phyloP scores from a whole-genome alignment of 2,113 vertebrate species.

The Protobothrops mucrosquamatus region DNA sequence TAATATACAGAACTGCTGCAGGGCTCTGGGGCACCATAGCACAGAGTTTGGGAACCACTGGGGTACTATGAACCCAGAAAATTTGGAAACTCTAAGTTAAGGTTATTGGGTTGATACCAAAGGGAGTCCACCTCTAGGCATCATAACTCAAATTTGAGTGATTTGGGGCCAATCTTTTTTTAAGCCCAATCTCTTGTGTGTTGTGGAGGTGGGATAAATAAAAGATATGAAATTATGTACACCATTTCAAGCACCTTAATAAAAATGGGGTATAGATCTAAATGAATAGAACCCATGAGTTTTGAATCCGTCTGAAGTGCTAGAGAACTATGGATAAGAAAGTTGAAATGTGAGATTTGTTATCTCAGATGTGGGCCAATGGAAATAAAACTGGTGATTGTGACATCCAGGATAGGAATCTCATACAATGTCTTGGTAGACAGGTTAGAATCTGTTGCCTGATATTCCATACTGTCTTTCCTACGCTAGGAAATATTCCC shows the following conservation, averaged over 20 bases:
- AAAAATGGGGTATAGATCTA: neutral
- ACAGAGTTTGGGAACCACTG: neutral
- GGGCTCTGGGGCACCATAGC: neutral
- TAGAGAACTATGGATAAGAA: neutral
- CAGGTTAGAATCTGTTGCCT: neutral
- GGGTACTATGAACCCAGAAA: no score
- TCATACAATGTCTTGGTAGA: neutral
- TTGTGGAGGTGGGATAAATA: neutral
- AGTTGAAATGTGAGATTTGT: neutral
- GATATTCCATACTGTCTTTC: neutral
- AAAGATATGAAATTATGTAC: neutral
- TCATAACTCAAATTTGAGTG: neutral
- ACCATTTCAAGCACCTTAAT: neutral
- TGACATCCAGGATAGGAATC: neutral
- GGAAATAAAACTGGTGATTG: neutral
- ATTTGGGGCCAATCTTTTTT: neutral
- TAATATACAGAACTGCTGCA: neutral
- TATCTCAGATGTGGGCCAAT: neutral
- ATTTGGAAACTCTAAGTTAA: neutral
- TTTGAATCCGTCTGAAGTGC: neutral
- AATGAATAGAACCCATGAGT: neutral
- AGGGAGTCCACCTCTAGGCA: neutral
- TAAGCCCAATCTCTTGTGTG: neutral
- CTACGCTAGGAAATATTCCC: neutral
- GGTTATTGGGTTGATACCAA: neutral